Base-by-base conservation (phyloP, 1,140 invertebrate genomes). In the Hetaerina americana region DNA sequence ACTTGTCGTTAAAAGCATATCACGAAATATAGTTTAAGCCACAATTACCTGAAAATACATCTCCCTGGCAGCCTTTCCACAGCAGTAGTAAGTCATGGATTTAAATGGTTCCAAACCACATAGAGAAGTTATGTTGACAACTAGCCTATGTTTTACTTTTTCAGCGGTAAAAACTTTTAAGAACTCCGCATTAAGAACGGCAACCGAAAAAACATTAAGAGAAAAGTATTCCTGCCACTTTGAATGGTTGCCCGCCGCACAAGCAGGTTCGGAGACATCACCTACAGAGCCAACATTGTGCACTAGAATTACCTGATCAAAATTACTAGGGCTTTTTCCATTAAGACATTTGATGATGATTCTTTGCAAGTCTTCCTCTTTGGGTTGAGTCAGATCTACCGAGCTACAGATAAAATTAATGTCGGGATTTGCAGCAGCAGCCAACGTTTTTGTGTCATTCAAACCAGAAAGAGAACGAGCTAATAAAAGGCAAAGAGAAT, bases 281-380 rank as follows among this genome's bases (percentile, higher is more conserved):
- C 95, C 95, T 28, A 95, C 76, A 0, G 90, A 89, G 3, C 92
- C 96, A 8, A 91, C 94, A 87, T 97, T 98, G 78, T 98, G 95
- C 71, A 97, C 86, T 18, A 98, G 85, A 5, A 96, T 79, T 26
- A 84, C 84, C 70, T 87, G 84, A 69, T 90, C 83, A 77, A 92
- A 94, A 68, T 86, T 49, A 26, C 31, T 8, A 68, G 72, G n/a
- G 26, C 26, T 79, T 76, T 15, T 2, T 8, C 49, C 6, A n/a
- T n/a, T n/a, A 74, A 72, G 31, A 66, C 68, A 40, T 5, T 75
- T 74, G 5, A 49, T 74, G n/a, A 80, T 74, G 8, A 79, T 70
- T 22, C 74, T 70, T n/a, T 80, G 74, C 74, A 79, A 80, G 15
- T 75, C 73, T 25, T 76, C 72, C 31, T 74, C 73, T 73, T 84